These are phyloP conservation scores for Manduca sexta DNA, from an alignment of 1,140 invertebrate species.

Conservation along the genomic window DNA sequence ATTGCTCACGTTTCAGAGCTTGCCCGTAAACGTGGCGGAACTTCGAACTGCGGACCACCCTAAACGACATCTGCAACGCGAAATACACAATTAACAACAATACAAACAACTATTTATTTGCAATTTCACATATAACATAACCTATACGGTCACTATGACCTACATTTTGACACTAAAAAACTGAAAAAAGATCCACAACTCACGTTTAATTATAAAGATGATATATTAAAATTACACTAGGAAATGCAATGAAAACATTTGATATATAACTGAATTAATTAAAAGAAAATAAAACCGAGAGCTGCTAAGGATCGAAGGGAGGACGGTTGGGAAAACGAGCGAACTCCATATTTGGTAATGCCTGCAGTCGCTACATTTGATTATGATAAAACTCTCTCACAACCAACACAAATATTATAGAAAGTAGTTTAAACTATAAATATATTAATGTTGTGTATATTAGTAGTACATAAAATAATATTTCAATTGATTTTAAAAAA, in stretches of 20 bases:
- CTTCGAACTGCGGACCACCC: conserved; percentile 96
- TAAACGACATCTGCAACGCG: conserved; percentile 89
- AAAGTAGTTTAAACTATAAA: background rate
- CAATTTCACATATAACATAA: conserved; percentile 65
- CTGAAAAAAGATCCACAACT: conserved; percentile 43
- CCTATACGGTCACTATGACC: conserved; percentile 61
- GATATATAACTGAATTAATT: conserved; percentile 54
- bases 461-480: conserved; percentile 11
- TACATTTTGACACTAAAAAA: conserved; percentile 61
- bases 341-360: conserved; percentile 75
- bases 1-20: conserved; percentile 96
- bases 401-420: conserved; percentile 2
- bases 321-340: conserved; percentile 73
- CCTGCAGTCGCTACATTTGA: conserved; percentile 63
- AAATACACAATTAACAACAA: conserved; percentile 50
- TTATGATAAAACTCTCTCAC: conserved; percentile 34
- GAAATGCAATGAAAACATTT: conserved; percentile 67
- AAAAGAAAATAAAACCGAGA: conserved; percentile 64
- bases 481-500: conserved; percentile 9
- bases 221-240: conserved; percentile 58
- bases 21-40: conserved; percentile 99
- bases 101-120: conserved; percentile 38
- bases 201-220: conserved; percentile 58
- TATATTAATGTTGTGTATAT: conserved; percentile 9
- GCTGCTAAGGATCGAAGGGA: conserved; percentile 69